Base-by-base conservation (phyloP, 2,113 vertebrate genomes). In the Microtus ochrogaster region DNA sequence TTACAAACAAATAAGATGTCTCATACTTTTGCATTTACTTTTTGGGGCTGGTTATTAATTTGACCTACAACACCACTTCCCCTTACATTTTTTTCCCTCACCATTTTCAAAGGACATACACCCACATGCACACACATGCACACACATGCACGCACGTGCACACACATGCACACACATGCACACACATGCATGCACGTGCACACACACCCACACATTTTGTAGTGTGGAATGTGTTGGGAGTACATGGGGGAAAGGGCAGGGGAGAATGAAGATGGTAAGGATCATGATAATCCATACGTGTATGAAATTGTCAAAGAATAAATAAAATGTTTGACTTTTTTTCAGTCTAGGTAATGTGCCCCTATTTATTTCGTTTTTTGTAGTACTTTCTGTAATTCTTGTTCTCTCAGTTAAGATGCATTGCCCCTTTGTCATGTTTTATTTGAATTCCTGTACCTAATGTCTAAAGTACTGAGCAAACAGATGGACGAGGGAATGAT, bases 371-470 rank as follows among this genome's bases (percentile, higher is more conserved):
- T 55, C 2, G 22, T 58, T 94, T 95, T 91, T 47, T 44, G n/a
- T 21, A 63, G n/a, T 30, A 92, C 0, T 33, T 88, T 22, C 30
- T 74, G 26, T 1, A 84, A 49, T 90, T 19, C 28, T 77, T 83
- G 1, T 61, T 41, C 86, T 17, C 22, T 26, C 2, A 7, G 33
- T 19, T 91, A 91, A 39, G 44, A 63, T 63, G 7, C 17, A 44
- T 70, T 39, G 30, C 2, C 22, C 13, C 33, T 36, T 9, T 68
- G 7, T 70, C 39, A 10, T 77, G 58, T 47, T 97, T 92, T 33
- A 49, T 85, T 81, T 82, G 17, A 96, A 81, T 89, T 36, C 78
- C 7, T 94, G 14, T 52, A 91, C 86, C 26, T 30, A 78, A 36
- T 39, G 47, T 9, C 24, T 55, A 72, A 92, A 78, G 87, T 39